Base-by-base conservation (phyloP, 2,113 vertebrate genomes). In the Gobio gobio region DNA sequence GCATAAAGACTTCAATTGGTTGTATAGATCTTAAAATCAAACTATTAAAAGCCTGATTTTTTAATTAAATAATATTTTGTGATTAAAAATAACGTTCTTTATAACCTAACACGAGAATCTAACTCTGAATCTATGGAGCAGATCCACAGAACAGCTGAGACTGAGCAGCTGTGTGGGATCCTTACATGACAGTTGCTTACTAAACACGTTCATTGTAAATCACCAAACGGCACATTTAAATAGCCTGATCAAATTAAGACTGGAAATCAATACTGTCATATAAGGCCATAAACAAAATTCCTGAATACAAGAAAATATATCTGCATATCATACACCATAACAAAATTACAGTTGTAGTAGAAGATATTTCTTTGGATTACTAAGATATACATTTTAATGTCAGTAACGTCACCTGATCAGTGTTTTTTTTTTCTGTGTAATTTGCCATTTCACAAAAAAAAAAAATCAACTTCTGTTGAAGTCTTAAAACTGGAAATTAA, bases 131-230 rank as follows among this genome's bases (percentile, higher is more conserved):
- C 54, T 22, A 7, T 22, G 9, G 54, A 56, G 54, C 18, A 59
- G 24, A 77, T 2, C 75, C 16, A 36, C 18, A 40, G 75, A 58
- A n/a, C 76, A 78, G 76, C 76, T 59, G 76, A 59, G 29, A 40
- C 49, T 18, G 7, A n/a, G 29, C 75, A 78, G 24, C 74, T 76
- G 74, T 76, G 74, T 56, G 51, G 10, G 29, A 78, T 10, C 20
- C 66, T 10, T 22, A 22, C 33, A 22, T 12, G 10, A 70, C 76
- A 78, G 54, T 40, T 78, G 76, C 10, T 59, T 24, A 61, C 54
- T 43, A 40, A 78, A 78, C 49, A 54, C 26, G 20, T 33, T 20
- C 26, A 56, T 3, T 18, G 33, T 59, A 24, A 29, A 56, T 18
- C 51, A 36, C 8, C 24, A 18, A 26, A 29, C 0, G 10, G 33